These are phyloP conservation scores for Catagonus wagneri DNA, from an alignment of 2,113 vertebrate genomes.

Conservation along the genomic window DNA sequence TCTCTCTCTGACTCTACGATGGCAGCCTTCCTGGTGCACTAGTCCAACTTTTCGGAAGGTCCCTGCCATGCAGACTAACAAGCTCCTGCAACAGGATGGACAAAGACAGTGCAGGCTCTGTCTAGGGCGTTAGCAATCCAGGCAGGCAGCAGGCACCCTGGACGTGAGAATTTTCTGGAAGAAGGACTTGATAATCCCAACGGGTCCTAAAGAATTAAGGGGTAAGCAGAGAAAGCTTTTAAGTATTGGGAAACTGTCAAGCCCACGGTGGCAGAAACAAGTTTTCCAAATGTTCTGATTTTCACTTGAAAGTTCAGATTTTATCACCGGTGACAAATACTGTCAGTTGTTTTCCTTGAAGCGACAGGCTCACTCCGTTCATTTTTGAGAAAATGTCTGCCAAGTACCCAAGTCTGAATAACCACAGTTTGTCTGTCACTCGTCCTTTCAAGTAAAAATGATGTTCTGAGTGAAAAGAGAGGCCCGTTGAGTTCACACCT, in stretches of 20 bases:
- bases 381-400: slow-evolving; percentile 54
- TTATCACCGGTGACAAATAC: slow-evolving; percentile 55
- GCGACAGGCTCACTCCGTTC: neutral
- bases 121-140: neutral
- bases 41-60: neutral
- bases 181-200: neutral
- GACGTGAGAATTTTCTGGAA: neutral
- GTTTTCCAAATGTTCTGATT: slow-evolving; percentile 52
- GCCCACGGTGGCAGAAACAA: slow-evolving; percentile 14
- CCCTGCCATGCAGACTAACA: neutral
- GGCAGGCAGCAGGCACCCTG: neutral
- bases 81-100: no score
- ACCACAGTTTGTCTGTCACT: neutral
- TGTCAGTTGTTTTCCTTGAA: slow-evolving; percentile 64
- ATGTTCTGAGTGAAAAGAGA: neutral
- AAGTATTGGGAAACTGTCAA: neutral
- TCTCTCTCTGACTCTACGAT: neutral
- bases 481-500: neutral
- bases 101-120: neutral
- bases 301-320: slow-evolving; percentile 56
- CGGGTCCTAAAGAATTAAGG: slow-evolving; percentile 14
- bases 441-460: slow-evolving; percentile 14
- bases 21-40: neutral
- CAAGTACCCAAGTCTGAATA: slow-evolving; percentile 19
- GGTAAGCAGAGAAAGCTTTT: slow-evolving; percentile 1